A percentile compares a stretch with the other conserved stretches of the same genome.
Conservation (phyloP, 2,888 invertebrate species). For the Acronicta aceris region DNA sequence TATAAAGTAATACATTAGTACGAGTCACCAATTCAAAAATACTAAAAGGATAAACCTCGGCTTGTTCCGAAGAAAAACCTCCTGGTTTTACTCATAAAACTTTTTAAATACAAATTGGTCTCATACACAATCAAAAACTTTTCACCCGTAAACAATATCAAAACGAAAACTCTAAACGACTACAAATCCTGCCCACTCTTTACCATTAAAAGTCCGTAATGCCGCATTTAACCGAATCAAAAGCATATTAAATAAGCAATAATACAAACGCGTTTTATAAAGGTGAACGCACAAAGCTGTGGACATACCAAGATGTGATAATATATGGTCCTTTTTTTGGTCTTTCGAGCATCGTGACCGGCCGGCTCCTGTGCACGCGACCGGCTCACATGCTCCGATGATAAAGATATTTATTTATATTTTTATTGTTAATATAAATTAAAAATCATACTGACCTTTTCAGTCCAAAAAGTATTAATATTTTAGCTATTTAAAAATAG, state of each 20-base stretch:
- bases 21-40: too few species aligned
- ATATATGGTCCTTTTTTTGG: constrained; percentile 49
- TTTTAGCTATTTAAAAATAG: not conserved
- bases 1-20: too few species aligned
- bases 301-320: constrained; percentile 52
- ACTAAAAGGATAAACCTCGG: too few species aligned
- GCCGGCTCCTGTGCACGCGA: constrained; percentile 49
- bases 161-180: not conserved
- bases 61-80: too few species aligned
- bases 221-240: constrained; percentile 43
- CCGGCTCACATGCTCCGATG: constrained; percentile 51
- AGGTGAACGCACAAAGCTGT: constrained; percentile 46
- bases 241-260: constrained; percentile 58
- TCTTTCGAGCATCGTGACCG: constrained; percentile 54
- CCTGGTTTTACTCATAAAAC: not conserved
- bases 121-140: not conserved
- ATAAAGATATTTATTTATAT: constrained; percentile 26
- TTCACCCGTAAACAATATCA: not conserved
- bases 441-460: constrained; percentile 1
- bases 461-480: not conserved
- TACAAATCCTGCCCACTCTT: constrained; percentile 22
- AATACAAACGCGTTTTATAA: constrained; percentile 55
- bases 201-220: constrained; percentile 40
- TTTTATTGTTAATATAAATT: constrained; percentile 19
- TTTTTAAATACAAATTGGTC: not conserved